Conservation (phyloP, 2,113 vertebrate species). For the Zosterops japonicus region DNA sequence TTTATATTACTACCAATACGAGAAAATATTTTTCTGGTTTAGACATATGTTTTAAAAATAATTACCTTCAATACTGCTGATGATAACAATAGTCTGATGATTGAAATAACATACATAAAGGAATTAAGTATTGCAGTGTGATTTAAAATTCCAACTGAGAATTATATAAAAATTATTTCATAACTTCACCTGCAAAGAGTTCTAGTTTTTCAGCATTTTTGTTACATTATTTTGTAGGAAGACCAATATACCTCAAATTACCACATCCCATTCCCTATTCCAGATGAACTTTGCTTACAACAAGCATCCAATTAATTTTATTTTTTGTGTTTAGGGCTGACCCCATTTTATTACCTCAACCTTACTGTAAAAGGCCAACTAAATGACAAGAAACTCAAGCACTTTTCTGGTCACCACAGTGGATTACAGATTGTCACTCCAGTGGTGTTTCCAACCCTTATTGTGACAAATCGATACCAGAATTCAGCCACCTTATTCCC, state of each 20-base stretch:
- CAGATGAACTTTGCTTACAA: neutral
- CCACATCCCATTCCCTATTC: neutral
- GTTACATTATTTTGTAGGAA: neutral
- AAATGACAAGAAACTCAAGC: neutral
- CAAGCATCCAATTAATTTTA: neutral
- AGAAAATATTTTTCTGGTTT: neutral
- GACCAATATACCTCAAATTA: neutral
- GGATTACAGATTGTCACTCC: slow-evolving; percentile 2
- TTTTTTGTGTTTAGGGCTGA: neutral
- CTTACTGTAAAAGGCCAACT: neutral
- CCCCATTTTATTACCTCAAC: neutral
- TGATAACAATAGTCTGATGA: neutral
- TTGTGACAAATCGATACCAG: slow-evolving; percentile 43
- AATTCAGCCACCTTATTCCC: slow-evolving; percentile 38
- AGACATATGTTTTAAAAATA: neutral
- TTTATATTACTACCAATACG: neutral
- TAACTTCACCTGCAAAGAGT: neutral
- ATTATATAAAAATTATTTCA: neutral
- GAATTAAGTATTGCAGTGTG: neutral
- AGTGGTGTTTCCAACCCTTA: slow-evolving; percentile 1
- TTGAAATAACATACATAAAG: neutral
- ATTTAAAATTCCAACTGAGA: neutral
- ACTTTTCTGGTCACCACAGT: neutral
- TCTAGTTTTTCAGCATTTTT: neutral
- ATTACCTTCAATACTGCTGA: neutral